Base-by-base conservation (phyloP, 2,888 invertebrate genomes). In the Allygus modestus region DNA sequence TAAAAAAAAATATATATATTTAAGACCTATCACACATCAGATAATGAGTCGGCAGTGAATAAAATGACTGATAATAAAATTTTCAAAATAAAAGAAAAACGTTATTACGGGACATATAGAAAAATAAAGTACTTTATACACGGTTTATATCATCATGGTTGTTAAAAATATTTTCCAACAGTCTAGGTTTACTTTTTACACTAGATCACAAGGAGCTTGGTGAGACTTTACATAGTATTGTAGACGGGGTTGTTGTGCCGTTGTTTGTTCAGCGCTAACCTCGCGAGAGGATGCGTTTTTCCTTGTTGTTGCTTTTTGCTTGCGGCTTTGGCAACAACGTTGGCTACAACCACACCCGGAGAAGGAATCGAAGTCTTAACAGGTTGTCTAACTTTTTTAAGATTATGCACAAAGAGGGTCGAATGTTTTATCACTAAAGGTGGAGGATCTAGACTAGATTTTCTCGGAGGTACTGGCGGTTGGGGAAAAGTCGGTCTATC, bases 211-310 rank as follows among this genome's bases (percentile, higher is more conserved):
- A 79, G 31, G 51, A 79, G 79, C 79, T 79, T 79, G 17, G 33
- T 58, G 58, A 58, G 33, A 33, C 11, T 33, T 94, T 95, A 97
- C 97, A 97, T 96, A 90, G 96, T 97, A 92, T 97, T 97, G 92
- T 96, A 97, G 91, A 96, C 95, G 90, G 95, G 94, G 92, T 96
- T 95, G 91, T 95, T 95, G 92, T 94, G 93, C 92, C 94, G 93
- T 89, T 93, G 93, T 92, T 95, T 94, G 91, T 93, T 94, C 91
- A 95, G 93, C 92, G 94, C 95, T 91, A 98, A 93, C 93, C 95
- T 95, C 89, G 97, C 95, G 89, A 98, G 93, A 88, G 98, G 97
- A 93, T 98, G 97, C 89, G 96, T 97, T 91, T 96, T 97, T 88
- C 97, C 97, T 90, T 97, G 97, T 91, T 97, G 97, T 89, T 95